A percentile compares a stretch with the other conserved stretches of the same genome.
Evolutionary conservation across 2,797 vertebrate species (phyloP).

Genomic region (Acropternis orthonyx): DNA sequence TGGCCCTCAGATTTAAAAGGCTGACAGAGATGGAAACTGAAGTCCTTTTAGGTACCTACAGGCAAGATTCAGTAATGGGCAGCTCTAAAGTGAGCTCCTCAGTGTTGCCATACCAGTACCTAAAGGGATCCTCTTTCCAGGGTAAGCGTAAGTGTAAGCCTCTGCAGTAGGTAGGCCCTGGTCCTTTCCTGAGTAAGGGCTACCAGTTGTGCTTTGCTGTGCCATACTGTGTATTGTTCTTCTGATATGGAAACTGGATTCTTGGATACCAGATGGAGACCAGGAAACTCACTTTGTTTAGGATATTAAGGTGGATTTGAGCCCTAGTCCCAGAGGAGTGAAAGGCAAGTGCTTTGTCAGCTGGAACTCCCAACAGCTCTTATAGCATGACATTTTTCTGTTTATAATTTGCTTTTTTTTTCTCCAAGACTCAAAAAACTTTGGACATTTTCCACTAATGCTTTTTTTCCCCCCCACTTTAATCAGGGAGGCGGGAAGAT

Average conservation of each 20-base stretch:
- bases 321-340: background rate
- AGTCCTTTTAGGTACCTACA: conserved; percentile 18
- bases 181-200: background rate
- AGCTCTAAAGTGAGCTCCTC: background rate
- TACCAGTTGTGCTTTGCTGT: background rate
- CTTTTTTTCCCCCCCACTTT: background rate
- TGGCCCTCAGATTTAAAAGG: background rate
- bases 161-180: background rate
- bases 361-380: background rate
- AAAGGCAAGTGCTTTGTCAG: conserved; percentile 8
- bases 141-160: background rate
- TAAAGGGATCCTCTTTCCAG: background rate
- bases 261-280: background rate
- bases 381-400: background rate
- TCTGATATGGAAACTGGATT: background rate
- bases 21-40: conserved; percentile 9
- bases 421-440: background rate
- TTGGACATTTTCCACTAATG: background rate
- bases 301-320: background rate
- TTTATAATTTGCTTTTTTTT: background rate
- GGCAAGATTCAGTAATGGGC: background rate
- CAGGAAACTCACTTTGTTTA: background rate
- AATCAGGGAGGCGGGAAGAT: conserved; percentile 80
- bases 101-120: background rate
- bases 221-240: background rate